These are phyloP conservation scores for Drosophila novamexicana DNA, from an alignment of 1,140 invertebrate genomes.

Conservation along the genomic window DNA sequence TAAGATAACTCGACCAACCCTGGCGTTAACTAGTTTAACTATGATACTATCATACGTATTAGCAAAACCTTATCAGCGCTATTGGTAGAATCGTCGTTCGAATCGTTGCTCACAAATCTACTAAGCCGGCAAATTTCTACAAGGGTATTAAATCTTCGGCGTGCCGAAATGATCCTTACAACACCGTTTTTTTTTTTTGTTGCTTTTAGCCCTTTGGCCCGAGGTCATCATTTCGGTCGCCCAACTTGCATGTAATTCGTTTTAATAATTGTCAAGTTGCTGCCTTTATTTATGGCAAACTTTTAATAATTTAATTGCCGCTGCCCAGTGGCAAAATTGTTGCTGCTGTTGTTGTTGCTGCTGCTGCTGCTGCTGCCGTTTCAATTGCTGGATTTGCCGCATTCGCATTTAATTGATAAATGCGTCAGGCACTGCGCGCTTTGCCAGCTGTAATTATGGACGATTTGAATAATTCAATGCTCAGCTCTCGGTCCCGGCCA, in stretches of 20 bases:
- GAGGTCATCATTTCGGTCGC: constrained; percentile 22
- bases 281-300: constrained; percentile 77
- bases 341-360: constrained; percentile 14
- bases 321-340: constrained; percentile 26
- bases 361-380: constrained; percentile 45
- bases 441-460: constrained; percentile 75
- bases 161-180: too few relatives aligned
- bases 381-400: constrained; percentile 69
- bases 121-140: too few relatives aligned
- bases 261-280: constrained; percentile 78
- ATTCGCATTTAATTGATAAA: constrained; percentile 82
- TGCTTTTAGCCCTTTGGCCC: constrained; percentile 35
- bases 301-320: constrained; percentile 78
- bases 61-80: too few relatives aligned
- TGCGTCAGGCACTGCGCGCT: constrained; percentile 47
- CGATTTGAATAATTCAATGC: constrained; percentile 81
- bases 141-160: too few relatives aligned
- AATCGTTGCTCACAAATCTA: too few relatives aligned
- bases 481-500: constrained; percentile 29
- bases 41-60: too few relatives aligned
- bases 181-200: too few relatives aligned
- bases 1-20: too few relatives aligned
- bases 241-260: constrained; percentile 65
- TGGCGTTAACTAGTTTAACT: too few relatives aligned
- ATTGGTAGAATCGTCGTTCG: too few relatives aligned